Evolutionary conservation across 2,888 invertebrate species (phyloP).

Genomic region (Agrochola lychnidis): DNA sequence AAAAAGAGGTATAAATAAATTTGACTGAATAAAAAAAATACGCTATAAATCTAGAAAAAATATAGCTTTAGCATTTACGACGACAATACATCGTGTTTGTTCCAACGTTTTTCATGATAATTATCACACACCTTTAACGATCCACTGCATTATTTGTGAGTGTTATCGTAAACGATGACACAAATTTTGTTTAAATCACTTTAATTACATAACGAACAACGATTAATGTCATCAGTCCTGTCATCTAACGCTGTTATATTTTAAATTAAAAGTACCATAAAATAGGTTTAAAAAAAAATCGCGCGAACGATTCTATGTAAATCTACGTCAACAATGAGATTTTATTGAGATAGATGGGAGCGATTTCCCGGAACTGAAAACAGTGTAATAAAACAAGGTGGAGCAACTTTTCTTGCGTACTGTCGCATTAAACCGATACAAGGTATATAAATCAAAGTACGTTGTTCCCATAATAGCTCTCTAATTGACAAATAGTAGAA

Average conservation of each 20-base stretch:
- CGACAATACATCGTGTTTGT: slow-evolving; percentile 30
- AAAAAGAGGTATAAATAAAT: slow-evolving; percentile 1
- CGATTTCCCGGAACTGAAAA: slow-evolving; percentile 60
- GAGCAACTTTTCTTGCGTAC: slow-evolving; percentile 65
- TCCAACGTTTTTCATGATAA: slow-evolving; percentile 37
- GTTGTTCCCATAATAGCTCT: slow-evolving; percentile 87
- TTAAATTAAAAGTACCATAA: slow-evolving; percentile 56
- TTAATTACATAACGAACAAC: slow-evolving; percentile 56
- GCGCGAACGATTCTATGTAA: slow-evolving; percentile 51
- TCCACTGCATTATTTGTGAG: slow-evolving; percentile 56
- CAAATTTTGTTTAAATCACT: slow-evolving; percentile 58
- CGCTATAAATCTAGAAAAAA: slow-evolving; percentile 29
- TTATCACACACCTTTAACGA: slow-evolving; percentile 39
- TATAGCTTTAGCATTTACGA: slow-evolving; percentile 13
- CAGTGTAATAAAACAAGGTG: slow-evolving; percentile 63
- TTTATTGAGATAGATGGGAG: slow-evolving; percentile 67
- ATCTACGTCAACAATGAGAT: slow-evolving; percentile 67
- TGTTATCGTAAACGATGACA: slow-evolving; percentile 50
- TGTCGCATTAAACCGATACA: slow-evolving; percentile 72
- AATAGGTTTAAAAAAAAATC: slow-evolving; percentile 50
- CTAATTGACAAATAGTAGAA: slow-evolving; percentile 91
- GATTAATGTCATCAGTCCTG: slow-evolving; percentile 52
- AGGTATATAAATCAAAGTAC: slow-evolving; percentile 86
- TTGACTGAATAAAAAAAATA: background rate
- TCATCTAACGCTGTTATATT: slow-evolving; percentile 50